Evolutionary conservation across 2,113 vertebrate genomes (phyloP), one percentile per base, ranked within the genome.

Genomic region (Pedionomus torquatus): DNA sequence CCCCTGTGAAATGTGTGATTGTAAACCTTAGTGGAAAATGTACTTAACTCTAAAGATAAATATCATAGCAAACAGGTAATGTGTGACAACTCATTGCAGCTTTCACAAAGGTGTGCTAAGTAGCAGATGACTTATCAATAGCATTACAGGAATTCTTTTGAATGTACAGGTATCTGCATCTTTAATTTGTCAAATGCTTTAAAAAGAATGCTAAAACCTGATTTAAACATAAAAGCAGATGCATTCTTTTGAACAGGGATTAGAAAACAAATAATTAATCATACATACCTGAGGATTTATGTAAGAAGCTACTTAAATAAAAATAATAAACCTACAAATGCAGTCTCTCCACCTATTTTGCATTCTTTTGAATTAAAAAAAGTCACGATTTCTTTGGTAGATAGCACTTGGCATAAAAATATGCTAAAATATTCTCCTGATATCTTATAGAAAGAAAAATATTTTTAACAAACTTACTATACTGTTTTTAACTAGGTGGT

Each of bases 241-340:
- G 44, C 58, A n/a, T 85, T 93, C 93, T 90, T 96, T 97, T 96
- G 94, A 97, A 94, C 80, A 68, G 43, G 86, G 83, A 92, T 96
- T 97, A 94, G 90, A 95, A 95, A 96, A 61, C 78, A 95, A 96
- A 92, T 82, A 95, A 93, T 88, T 94, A 87, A 94, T 96, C 93
- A 55, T 70, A 90, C 55, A 33, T 93, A 93, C 87, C 92, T 90
- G 91, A 93, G 92, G 91, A 93, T 92, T 97, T 97, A 91, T 95
- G 76, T 83, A 97, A 95, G 86, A 93, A 80, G 85, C 83, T 87
- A 74, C 71, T 97, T 93, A 87, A 92, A 92, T 68, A 95, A 92
- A 77, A 91, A 71, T 63, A 35, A 64, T 43, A 95, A 95, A 91
- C 48, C 39, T 81, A 60, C 71, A 95, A 90, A 95, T 88, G 26